phyloP scores from a whole-genome alignment of 2,888 invertebrate genomes.

The Diaphora mendica region DNA sequence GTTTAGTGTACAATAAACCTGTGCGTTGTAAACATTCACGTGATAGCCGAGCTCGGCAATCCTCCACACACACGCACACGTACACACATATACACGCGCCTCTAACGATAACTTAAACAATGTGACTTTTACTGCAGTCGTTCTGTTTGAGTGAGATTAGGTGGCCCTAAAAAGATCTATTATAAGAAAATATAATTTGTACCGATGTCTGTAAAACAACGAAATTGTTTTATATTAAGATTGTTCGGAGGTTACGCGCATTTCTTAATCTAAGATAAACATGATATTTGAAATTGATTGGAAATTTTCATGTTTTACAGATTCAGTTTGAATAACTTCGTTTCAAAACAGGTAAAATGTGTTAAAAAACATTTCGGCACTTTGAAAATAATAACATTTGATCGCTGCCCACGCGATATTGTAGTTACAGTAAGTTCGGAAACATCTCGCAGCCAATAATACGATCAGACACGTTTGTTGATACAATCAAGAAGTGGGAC shows the following conservation, averaged over 20 bases:
- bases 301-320: background rate
- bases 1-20: conserved; percentile 5
- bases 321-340: background rate
- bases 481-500: background rate
- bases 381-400: background rate
- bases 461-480: background rate
- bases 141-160: background rate
- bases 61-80: background rate
- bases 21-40: conserved; percentile 4
- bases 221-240: background rate
- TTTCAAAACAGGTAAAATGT: background rate
- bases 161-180: background rate
- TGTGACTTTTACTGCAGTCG: background rate
- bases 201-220: background rate
- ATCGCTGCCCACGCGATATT: background rate
- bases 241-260: background rate
- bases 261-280: background rate
- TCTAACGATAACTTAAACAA: background rate
- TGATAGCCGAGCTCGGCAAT: background rate
- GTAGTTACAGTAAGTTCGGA: background rate
- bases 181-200: background rate
- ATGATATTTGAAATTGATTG: background rate
- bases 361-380: background rate
- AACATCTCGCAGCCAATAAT: background rate
- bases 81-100: background rate